These are phyloP conservation scores for Polydrusus tereticollis DNA, from an alignment of 2,888 invertebrate genomes.

Conservation along the genomic window DNA sequence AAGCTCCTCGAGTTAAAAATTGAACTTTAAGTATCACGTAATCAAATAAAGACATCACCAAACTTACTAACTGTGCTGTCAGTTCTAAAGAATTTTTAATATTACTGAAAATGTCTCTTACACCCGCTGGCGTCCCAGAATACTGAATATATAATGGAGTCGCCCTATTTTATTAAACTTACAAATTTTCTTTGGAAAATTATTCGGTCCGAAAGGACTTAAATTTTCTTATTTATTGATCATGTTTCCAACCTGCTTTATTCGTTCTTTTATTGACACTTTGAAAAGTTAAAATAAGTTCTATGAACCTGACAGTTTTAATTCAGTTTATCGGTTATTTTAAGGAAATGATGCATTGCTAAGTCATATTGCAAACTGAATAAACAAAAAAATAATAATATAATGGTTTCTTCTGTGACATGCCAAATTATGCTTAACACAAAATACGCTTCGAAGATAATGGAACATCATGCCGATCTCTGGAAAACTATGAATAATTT, in stretches of 20 bases:
- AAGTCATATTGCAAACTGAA: neutral
- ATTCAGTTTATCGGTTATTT: neutral
- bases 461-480: too few relatives aligned
- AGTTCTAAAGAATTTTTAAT: neutral
- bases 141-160: slow-evolving; percentile 21
- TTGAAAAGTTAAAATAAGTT: slow-evolving; percentile 13
- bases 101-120: slow-evolving; percentile 8
- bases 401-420: too few relatives aligned
- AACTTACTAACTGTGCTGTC: neutral
- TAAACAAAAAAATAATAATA: too few relatives aligned
- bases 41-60: neutral
- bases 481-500: too few relatives aligned
- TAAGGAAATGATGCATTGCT: neutral
- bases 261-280: slow-evolving; percentile 4
- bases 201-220: neutral
- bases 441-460: too few relatives aligned
- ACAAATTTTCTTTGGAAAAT: neutral
- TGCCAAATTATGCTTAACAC: too few relatives aligned
- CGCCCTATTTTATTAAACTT: neutral
- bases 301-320: neutral
- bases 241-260: neutral
- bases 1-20: too few relatives aligned
- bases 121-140: neutral
- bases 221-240: slow-evolving; percentile 8
- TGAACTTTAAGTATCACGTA: too few relatives aligned